A percentile compares a stretch with the other conserved stretches of the same genome.
Evolutionary conservation across 2,113 vertebrate genomes (phyloP).

Genomic region (Campylorhamphus procurvoides): DNA sequence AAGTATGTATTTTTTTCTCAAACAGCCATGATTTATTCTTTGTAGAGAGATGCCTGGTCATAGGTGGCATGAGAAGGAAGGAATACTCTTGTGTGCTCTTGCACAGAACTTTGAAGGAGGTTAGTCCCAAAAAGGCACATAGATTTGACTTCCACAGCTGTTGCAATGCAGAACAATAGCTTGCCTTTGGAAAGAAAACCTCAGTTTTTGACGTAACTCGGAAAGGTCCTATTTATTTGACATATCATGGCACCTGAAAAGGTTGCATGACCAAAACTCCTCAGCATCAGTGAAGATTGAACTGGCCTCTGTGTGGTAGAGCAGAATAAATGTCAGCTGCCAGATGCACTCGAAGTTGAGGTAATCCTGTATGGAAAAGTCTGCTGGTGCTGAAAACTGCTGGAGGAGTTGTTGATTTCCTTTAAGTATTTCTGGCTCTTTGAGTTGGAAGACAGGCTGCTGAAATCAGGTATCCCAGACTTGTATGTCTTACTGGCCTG

Average conservation of each 20-base stretch:
- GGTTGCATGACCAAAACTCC: background rate
- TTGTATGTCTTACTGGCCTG: background rate
- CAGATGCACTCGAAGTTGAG: background rate
- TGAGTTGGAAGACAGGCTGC: background rate
- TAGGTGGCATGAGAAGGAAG: background rate
- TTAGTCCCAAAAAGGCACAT: background rate
- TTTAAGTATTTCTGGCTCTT: background rate
- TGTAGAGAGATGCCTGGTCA: background rate
- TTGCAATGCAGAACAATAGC: background rate
- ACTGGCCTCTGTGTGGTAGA: background rate
- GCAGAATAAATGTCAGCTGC: background rate
- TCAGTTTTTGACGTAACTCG: background rate
- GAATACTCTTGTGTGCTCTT: background rate
- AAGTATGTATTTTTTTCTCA: background rate
- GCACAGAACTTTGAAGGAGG: background rate
- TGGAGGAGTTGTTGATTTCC: background rate
- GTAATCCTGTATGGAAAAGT: background rate
- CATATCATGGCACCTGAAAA: background rate
- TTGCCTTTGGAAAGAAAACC: background rate
- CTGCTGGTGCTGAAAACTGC: background rate
- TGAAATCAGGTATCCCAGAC: background rate
- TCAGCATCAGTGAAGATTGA: background rate
- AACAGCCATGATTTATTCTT: background rate
- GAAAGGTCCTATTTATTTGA: background rate
- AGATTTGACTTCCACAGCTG: background rate